phyloP scores from a whole-genome alignment of 2,113 vertebrate species.

The Lophochroa leadbeateri region DNA sequence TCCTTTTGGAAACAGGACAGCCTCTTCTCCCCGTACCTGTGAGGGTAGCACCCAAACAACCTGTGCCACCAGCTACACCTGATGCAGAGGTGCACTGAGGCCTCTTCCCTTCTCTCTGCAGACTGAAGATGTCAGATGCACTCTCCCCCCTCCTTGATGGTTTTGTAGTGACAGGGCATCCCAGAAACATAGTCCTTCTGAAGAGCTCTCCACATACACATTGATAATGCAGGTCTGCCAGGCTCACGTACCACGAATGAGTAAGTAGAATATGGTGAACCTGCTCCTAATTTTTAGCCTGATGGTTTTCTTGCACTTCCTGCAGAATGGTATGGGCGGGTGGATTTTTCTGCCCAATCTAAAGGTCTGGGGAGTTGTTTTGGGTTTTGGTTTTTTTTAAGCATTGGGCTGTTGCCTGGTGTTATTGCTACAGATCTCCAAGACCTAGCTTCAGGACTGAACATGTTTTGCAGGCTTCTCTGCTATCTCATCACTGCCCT shows the following conservation, averaged over 20 bases:
- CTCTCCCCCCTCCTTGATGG: not conserved
- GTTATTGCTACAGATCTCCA: not conserved
- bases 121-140: not conserved
- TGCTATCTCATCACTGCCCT: not conserved
- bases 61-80: not conserved
- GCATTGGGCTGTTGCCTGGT: not conserved
- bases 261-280: not conserved
- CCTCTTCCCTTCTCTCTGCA: not conserved
- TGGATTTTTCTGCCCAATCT: not conserved
- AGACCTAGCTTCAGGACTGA: accelerated
- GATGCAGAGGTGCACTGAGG: not conserved
- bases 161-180: not conserved
- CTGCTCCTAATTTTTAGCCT: not conserved
- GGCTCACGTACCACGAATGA: accelerated
- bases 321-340: not conserved
- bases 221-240: not conserved
- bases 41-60: accelerated
- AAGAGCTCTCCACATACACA: accelerated
- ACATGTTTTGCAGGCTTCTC: not conserved
- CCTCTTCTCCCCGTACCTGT: not conserved
- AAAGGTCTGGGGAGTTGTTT: not conserved
- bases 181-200: not conserved
- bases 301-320: not conserved
- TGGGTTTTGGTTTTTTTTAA: not conserved
- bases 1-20: not conserved